A percentile compares a stretch with the other conserved stretches of the same genome.
Conservation (phyloP, 30 jellyfish, hydroid and myxozoan genomes). For the Pseudorhiza aurosa region DNA sequence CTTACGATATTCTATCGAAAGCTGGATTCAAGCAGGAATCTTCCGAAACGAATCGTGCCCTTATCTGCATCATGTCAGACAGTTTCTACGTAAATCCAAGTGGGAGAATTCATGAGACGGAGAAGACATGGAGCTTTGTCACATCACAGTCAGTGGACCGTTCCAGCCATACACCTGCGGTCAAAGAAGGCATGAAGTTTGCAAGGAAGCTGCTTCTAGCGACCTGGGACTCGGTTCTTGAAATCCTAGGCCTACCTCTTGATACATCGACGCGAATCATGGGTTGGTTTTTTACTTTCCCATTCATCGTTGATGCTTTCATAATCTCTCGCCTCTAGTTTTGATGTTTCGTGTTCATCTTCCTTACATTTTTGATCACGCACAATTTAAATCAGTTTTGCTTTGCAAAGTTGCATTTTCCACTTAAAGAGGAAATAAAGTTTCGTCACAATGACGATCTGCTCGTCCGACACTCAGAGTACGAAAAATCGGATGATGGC, state of each 20-base stretch:
- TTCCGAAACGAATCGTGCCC: slow-evolving; percentile 88
- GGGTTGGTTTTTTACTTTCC: slow-evolving; percentile 39
- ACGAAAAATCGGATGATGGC: too few species aligned
- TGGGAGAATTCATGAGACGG: slow-evolving; percentile 47
- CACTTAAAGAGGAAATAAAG: too few species aligned
- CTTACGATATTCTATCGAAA: slow-evolving; percentile 92
- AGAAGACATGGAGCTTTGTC: slow-evolving; percentile 22
- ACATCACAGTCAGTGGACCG: slow-evolving; percentile 12
- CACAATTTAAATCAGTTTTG: too few species aligned
- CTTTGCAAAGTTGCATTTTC: too few species aligned
- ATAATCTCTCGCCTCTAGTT: too few species aligned
- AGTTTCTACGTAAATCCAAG: slow-evolving; percentile 64
- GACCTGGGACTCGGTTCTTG: slow-evolving; percentile 95
- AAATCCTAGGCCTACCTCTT: slow-evolving; percentile 83
- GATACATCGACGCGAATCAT: slow-evolving; percentile 79
- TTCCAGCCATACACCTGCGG: slow-evolving; percentile 62
- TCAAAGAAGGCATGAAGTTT: slow-evolving; percentile 84
- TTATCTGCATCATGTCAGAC: slow-evolving; percentile 83
- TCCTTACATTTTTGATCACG: too few species aligned
- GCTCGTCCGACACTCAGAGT: too few species aligned
- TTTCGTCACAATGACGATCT: too few species aligned
- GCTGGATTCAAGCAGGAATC: slow-evolving; percentile 92
- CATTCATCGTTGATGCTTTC: too few species aligned
- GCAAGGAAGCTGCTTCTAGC: slow-evolving; percentile 84
- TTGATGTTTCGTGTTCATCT: too few species aligned